Base-by-base conservation (phyloP, 2,888 invertebrate species). In the Metopia argyrocephala region DNA sequence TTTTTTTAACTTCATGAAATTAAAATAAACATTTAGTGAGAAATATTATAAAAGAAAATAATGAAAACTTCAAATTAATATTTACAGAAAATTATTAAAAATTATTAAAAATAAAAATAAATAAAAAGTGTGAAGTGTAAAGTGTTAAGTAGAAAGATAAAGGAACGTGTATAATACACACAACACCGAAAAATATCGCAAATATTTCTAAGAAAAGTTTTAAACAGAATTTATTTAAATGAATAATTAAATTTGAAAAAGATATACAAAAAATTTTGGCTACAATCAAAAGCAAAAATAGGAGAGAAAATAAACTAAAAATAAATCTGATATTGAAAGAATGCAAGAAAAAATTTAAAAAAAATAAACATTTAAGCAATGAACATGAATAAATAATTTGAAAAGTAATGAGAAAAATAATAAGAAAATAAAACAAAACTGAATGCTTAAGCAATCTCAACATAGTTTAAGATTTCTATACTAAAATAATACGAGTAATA, bases 301-400 rank as follows among this genome's bases (percentile, higher is more conserved):
- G 28, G 31, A 54, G 20, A 18, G 46, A 27, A 12, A 25, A 1
- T 9, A 62, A 61, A 61, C 38, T 61, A 61, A 48, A 64, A 64
- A 48, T 64, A 48, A 15, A 62, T 46, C 27, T 21, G 12, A 64
- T 23, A 23, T 62, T 25, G 15, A 23, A 61, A 45, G 20, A 45
- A 38, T 15, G 23, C 25, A 54, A 38, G 15, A 15, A 12, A 9
- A 38, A 9, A 38, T 3, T 15, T 9, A 38, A 12, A 15, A 9
- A 6, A 38, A 54, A 27, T 6, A 23, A 48, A 23, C 48, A 69
- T 28, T 38, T n/a, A n/a, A 23, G 20, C 4, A 61, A 61, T 70
- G 59, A 70, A 15, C 70, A 61, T 70, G 69, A 70, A 59, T 59
- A 27, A 21, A 45, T 56, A 31, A 69, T 21, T 57, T 46, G 27